Evolutionary conservation across 2,888 invertebrate genomes (phyloP).

Genomic region (Toxonevra muliebris): DNA sequence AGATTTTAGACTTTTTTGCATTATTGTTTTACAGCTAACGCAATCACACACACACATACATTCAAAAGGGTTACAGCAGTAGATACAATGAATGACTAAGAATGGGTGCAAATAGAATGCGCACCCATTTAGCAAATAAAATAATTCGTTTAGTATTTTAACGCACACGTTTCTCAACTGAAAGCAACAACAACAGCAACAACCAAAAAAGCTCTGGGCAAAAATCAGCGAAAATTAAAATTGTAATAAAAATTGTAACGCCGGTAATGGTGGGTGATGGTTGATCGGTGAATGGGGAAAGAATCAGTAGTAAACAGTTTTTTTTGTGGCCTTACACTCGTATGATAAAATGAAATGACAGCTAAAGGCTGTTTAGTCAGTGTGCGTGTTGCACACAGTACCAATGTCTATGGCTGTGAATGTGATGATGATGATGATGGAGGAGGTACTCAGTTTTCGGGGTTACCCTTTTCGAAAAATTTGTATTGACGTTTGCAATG

Average conservation of each 20-base stretch:
- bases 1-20: too few species aligned
- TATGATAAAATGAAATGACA: slow-evolving; percentile 34
- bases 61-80: not conserved
- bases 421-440: too few species aligned
- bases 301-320: not conserved
- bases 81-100: too few species aligned
- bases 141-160: slow-evolving; percentile 40
- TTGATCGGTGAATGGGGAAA: not conserved
- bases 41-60: not conserved
- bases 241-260: too few species aligned
- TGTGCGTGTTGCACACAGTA: slow-evolving; percentile 20
- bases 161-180: slow-evolving; percentile 33
- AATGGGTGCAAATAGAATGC: too few species aligned
- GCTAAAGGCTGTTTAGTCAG: slow-evolving; percentile 34
- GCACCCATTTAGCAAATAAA: not conserved
- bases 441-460: too few species aligned
- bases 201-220: slow-evolving; percentile 17
- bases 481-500: too few species aligned
- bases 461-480: too few species aligned
- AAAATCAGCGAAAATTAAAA: slow-evolving; percentile 11
- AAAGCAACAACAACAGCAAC: slow-evolving; percentile 14
- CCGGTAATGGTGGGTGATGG: too few species aligned
- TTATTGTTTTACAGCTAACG: too few species aligned
- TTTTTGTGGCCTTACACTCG: not conserved
- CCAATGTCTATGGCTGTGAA: not conserved